A percentile compares a stretch with the other conserved stretches of the same genome.
Conservation (phyloP, 2,797 vertebrate genomes). For the Micromesistius poutassou region DNA sequence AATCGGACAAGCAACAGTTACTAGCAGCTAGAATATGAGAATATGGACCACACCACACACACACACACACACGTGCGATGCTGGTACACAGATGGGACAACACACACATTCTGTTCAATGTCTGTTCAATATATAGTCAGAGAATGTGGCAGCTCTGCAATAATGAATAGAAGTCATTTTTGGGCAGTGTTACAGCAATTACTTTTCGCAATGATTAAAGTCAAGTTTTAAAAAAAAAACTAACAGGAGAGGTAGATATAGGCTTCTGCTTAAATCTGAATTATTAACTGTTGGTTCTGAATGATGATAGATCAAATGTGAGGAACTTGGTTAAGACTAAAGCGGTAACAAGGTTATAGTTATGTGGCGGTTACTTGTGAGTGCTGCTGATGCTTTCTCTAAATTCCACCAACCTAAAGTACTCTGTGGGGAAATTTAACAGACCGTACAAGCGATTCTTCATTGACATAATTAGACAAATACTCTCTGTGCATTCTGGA, state of each 20-base stretch:
- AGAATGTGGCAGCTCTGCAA: too few relatives aligned
- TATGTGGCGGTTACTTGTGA: neutral
- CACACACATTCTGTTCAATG: too few relatives aligned
- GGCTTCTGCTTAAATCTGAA: neutral
- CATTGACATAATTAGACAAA: constrained; percentile 2
- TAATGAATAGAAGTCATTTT: too few relatives aligned
- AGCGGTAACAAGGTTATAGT: neutral
- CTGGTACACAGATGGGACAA: too few relatives aligned
- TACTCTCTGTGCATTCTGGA: neutral
- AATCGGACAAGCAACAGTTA: neutral
- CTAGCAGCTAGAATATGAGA: neutral
- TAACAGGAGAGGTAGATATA: neutral
- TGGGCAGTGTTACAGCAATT: too few relatives aligned
- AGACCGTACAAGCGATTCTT: neutral
- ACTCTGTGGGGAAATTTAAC: neutral
- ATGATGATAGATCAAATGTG: neutral
- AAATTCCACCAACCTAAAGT: neutral
- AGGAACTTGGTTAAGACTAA: neutral
- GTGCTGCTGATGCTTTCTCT: neutral
- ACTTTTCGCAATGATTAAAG: neutral
- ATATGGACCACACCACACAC: neutral
- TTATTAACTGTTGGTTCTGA: neutral
- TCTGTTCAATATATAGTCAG: too few relatives aligned
- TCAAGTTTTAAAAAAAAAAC: neutral
- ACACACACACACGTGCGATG: too few relatives aligned